Percentiles rank a stretch among this genome's conserved stretches.
phyloP scores from a whole-genome alignment of 2,888 invertebrate genomes.

The Pardosa pseudoannulata region DNA sequence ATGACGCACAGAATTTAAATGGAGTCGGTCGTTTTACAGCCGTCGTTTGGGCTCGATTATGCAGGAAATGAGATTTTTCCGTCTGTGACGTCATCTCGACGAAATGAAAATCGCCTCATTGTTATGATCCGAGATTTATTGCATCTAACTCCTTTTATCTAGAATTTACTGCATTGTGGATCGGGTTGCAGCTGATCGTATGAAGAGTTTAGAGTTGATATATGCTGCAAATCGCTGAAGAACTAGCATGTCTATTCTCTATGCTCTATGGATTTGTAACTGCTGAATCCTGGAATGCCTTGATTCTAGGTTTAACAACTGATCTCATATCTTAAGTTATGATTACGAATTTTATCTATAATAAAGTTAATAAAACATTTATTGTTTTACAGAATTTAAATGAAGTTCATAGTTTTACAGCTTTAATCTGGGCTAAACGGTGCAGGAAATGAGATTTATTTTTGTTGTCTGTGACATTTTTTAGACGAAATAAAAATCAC shows the following conservation, averaged over 20 bases:
- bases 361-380: too few relatives aligned
- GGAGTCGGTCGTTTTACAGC: conserved; percentile 44
- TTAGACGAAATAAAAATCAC: not conserved
- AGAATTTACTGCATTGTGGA: too few relatives aligned
- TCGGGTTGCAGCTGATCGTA: too few relatives aligned
- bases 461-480: not conserved
- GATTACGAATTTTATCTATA: too few relatives aligned
- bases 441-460: conserved; percentile 6
- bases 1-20: conserved; percentile 62
- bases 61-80: conserved; percentile 4
- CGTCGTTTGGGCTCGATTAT: conserved; percentile 32
- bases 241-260: too few relatives aligned
- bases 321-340: too few relatives aligned
- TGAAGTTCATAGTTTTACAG: conserved; percentile 48
- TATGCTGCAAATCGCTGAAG: too few relatives aligned
- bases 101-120: not conserved
- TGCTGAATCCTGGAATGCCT: too few relatives aligned
- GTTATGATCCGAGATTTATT: not conserved
- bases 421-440: conserved; percentile 19
- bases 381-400: conserved; percentile 64
- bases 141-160: too few relatives aligned
- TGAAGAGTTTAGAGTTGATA: too few relatives aligned
- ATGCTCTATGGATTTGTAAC: too few relatives aligned
- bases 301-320: too few relatives aligned
- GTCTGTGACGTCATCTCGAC: not conserved